Evolutionary conservation across 2,888 invertebrate genomes (phyloP).

Genomic region (Lithosia quadra): DNA sequence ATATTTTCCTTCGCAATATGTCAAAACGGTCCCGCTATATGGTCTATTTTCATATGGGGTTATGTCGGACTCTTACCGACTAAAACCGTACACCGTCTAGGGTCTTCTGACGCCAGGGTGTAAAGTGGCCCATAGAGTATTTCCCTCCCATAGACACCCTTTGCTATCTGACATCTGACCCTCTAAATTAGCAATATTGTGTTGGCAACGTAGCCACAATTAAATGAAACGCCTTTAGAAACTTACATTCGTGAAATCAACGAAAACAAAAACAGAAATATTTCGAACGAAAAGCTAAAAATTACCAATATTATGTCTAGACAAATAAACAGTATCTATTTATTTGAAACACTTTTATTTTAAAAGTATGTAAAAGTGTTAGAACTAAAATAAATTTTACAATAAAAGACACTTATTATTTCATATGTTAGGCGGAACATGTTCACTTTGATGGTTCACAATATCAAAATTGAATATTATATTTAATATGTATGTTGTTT

Average conservation of each 20-base stretch:
- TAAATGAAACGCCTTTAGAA: no score
- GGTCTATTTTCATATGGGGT: no score
- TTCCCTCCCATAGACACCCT: no score
- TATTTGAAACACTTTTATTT: background rate
- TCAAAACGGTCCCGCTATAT: no score
- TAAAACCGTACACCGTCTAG: no score
- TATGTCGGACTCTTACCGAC: no score
- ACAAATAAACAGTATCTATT: conserved; percentile 5
- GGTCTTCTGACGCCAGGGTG: no score
- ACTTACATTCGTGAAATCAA: background rate
- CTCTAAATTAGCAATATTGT: no score
- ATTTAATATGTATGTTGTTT: conserved; percentile 8
- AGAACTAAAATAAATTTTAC: conserved; percentile 5
- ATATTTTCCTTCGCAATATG: no score
- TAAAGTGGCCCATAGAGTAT: no score
- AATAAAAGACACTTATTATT: conserved; percentile 7
- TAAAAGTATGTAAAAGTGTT: background rate
- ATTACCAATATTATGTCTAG: conserved; percentile 1
- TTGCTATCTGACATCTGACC: no score
- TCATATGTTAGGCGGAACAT: background rate
- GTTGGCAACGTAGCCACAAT: no score
- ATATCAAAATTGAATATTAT: conserved; percentile 6
- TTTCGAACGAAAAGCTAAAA: background rate
- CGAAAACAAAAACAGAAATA: background rate
- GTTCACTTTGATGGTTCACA: background rate